Conservation (phyloP, 1,140 invertebrate species). For the Atta texana region DNA sequence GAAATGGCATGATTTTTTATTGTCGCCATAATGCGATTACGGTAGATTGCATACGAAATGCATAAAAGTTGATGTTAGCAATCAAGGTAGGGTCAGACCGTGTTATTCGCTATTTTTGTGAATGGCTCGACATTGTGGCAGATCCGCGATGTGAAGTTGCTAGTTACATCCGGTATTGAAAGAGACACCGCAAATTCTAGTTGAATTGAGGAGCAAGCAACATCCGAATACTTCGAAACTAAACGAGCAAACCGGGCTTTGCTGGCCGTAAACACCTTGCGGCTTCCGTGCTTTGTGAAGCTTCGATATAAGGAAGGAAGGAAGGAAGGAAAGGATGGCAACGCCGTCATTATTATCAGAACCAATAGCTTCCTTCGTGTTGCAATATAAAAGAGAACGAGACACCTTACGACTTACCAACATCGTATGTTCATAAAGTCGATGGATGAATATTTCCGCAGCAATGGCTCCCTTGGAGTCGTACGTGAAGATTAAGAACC, state of each 20-base stretch:
- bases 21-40: not conserved
- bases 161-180: conserved; percentile 14
- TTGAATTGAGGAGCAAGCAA: not conserved
- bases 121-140: not conserved
- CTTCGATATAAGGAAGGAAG: not conserved
- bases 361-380: conserved; percentile 10
- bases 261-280: conserved; percentile 22
- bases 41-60: conserved; percentile 31
- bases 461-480: not conserved
- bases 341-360: not conserved
- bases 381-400: conserved; percentile 28
- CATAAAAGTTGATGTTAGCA: conserved; percentile 24
- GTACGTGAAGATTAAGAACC: not conserved
- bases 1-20: conserved; percentile 36
- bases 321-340: not conserved
- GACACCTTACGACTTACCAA: not conserved
- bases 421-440: conserved; percentile 8
- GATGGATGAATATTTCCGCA: conserved; percentile 8
- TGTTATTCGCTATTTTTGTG: conserved; percentile 46
- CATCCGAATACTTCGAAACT: conserved; percentile 16
- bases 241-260: conserved; percentile 22
- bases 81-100: conserved; percentile 34
- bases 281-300: conserved; percentile 17
- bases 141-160: not conserved
- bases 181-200: conserved; percentile 29